These are phyloP conservation scores for Heterodera schachtii DNA, from an alignment of 1,140 invertebrate species.

Conservation along the genomic window DNA sequence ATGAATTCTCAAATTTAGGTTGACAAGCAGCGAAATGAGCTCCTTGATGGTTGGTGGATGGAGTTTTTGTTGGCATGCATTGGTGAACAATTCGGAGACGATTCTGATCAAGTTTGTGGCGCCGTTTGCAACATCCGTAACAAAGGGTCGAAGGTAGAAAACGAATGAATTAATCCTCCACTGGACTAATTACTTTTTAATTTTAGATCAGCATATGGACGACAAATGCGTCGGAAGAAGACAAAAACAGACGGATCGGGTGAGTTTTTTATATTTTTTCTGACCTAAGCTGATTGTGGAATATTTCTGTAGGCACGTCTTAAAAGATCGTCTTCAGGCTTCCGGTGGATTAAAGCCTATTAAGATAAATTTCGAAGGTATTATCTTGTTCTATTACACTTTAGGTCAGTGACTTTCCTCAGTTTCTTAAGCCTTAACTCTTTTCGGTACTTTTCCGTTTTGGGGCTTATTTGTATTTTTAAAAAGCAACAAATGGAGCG, in stretches of 20 bases:
- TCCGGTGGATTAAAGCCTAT: slow-evolving; percentile 4
- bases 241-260: slow-evolving; percentile 74
- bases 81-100: slow-evolving; percentile 90
- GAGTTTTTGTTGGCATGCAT: slow-evolving; percentile 91
- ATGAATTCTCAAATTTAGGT: slow-evolving; percentile 54
- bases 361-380: slow-evolving; percentile 3
- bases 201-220: slow-evolving; percentile 78
- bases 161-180: slow-evolving; percentile 3
- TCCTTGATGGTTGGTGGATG: slow-evolving; percentile 90
- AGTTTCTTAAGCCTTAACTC: too few relatives aligned
- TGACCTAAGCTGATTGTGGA: too few relatives aligned
- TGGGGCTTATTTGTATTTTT: too few relatives aligned
- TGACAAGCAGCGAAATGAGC: slow-evolving; percentile 71
- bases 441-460: too few relatives aligned
- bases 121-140: slow-evolving; percentile 89
- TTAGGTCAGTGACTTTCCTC: too few relatives aligned
- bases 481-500: too few relatives aligned
- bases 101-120: slow-evolving; percentile 86
- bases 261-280: slow-evolving; percentile 32
- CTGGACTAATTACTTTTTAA: slow-evolving; percentile 22
- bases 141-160: slow-evolving; percentile 81
- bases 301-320: slow-evolving; percentile 6
- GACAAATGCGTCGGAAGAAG: slow-evolving; percentile 76
- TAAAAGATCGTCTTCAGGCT: slow-evolving; percentile 22
- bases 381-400: too few relatives aligned